These are phyloP conservation scores for Callionymus lyra DNA, from an alignment of 2,113 vertebrate genomes.

Conservation along the genomic window DNA sequence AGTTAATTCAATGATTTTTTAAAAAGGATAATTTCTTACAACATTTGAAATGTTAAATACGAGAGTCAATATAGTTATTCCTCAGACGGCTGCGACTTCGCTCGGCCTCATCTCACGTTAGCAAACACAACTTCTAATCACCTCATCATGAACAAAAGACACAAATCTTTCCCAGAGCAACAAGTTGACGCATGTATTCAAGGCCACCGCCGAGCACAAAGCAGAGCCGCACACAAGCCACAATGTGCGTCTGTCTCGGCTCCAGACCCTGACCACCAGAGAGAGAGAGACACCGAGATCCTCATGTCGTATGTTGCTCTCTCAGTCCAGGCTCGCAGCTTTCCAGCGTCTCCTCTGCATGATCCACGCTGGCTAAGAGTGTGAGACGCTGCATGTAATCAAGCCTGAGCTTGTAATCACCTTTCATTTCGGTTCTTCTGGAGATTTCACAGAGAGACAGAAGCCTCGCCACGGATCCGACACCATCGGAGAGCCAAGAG, in stretches of 20 bases:
- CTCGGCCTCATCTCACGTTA: conserved; percentile 38
- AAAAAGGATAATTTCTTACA: too few species aligned
- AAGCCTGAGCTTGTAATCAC: conserved; percentile 58
- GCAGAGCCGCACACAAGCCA: conserved; percentile 36
- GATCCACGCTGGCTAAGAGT: conserved; percentile 33
- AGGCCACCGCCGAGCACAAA: conserved; percentile 39
- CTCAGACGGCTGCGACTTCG: conserved; percentile 1
- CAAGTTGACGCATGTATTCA: conserved; percentile 55
- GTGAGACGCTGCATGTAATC: conserved; percentile 60
- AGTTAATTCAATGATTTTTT: too few species aligned
- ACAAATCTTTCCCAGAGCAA: conserved; percentile 50
- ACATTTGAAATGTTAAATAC: neutral
- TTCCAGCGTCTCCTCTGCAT: conserved; percentile 14
- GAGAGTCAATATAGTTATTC: neutral
- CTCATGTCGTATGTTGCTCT: neutral
- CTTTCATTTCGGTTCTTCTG: conserved; percentile 52
- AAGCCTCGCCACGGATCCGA: conserved; percentile 11
- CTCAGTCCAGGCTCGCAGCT: neutral
- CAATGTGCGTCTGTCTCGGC: conserved; percentile 41
- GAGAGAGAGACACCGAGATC: conserved; percentile 15
- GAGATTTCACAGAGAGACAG: conserved; percentile 44
- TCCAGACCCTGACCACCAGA: conserved; percentile 1
- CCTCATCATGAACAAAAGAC: conserved; percentile 51
- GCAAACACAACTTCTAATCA: conserved; percentile 51
- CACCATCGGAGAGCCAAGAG: conserved; percentile 19